Evolutionary conservation across 1,140 invertebrate species (phyloP).

Genomic region (Scaptodrosophila lebanonensis): DNA sequence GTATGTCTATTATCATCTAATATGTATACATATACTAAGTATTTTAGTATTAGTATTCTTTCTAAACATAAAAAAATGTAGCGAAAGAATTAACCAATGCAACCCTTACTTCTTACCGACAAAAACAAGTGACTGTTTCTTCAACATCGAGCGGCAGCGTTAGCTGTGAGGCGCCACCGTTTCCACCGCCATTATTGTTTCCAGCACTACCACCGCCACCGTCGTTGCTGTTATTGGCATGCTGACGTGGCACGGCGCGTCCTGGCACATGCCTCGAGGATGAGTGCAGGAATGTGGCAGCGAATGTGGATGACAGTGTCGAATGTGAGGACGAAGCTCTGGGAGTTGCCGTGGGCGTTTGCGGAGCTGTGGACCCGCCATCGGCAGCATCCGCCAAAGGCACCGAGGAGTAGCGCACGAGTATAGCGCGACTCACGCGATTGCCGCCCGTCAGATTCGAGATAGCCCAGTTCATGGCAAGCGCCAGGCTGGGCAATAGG

Average conservation of each 20-base stretch:
- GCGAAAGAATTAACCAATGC: too few relatives aligned
- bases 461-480: conserved; percentile 74
- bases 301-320: conserved; percentile 78
- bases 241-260: conserved; percentile 58
- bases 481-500: neutral
- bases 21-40: too few relatives aligned
- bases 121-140: conserved; percentile 86
- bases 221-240: conserved; percentile 27
- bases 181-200: neutral
- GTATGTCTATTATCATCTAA: too few relatives aligned
- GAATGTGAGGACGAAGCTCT: conserved; percentile 71
- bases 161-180: conserved; percentile 45
- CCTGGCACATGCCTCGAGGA: conserved; percentile 60
- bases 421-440: conserved; percentile 72
- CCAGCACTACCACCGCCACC: conserved; percentile 6
- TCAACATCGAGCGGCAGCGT: conserved; percentile 82
- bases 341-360: conserved; percentile 60
- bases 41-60: too few relatives aligned
- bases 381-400: conserved; percentile 51
- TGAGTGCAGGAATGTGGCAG: conserved; percentile 74
- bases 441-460: conserved; percentile 75
- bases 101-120: conserved; percentile 80
- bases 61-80: too few relatives aligned
- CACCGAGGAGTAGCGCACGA: conserved; percentile 74
- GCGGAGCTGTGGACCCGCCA: conserved; percentile 68